These are phyloP conservation scores for Diuraphis noxia DNA, from an alignment of 1,140 invertebrate species.

Conservation along the genomic window DNA sequence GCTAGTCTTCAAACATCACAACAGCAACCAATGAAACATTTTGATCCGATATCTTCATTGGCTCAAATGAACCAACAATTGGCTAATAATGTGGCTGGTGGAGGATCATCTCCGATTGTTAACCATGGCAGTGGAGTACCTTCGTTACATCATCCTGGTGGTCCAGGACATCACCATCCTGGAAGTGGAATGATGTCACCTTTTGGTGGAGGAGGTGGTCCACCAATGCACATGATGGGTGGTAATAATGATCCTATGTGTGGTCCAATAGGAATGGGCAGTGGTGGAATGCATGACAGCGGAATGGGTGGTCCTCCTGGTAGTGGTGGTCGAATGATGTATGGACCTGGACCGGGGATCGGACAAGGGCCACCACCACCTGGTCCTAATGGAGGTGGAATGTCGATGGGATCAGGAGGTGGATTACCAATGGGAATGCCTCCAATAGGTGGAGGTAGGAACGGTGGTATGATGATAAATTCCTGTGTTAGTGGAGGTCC, in stretches of 20 bases:
- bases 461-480: conserved; percentile 35
- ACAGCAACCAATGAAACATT: conserved; percentile 66
- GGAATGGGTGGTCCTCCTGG: conserved; percentile 62
- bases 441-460: conserved; percentile 46
- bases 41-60: conserved; percentile 90
- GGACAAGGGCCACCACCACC: conserved; percentile 55
- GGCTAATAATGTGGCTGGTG: conserved; percentile 72
- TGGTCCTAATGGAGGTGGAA: neutral
- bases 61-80: conserved; percentile 92
- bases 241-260: conserved; percentile 64
- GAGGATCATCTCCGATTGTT: conserved; percentile 60
- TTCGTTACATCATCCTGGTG: conserved; percentile 61
- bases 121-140: conserved; percentile 59
- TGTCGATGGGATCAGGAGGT: conserved; percentile 30
- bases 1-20: conserved; percentile 58
- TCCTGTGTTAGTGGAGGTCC: conserved; percentile 33
- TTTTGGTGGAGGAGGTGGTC: conserved; percentile 61
- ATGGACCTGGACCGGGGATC: conserved; percentile 56
- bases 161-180: conserved; percentile 56
- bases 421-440: conserved; percentile 55
- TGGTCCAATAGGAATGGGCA: conserved; percentile 58
- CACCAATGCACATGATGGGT: conserved; percentile 63
- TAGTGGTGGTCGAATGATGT: conserved; percentile 60
- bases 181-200: conserved; percentile 61
- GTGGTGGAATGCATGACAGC: conserved; percentile 57